Evolutionary conservation across 2,113 vertebrate species (phyloP), one percentile per base, ranked within the genome.

Genomic region (Oenanthe oenanthe): DNA sequence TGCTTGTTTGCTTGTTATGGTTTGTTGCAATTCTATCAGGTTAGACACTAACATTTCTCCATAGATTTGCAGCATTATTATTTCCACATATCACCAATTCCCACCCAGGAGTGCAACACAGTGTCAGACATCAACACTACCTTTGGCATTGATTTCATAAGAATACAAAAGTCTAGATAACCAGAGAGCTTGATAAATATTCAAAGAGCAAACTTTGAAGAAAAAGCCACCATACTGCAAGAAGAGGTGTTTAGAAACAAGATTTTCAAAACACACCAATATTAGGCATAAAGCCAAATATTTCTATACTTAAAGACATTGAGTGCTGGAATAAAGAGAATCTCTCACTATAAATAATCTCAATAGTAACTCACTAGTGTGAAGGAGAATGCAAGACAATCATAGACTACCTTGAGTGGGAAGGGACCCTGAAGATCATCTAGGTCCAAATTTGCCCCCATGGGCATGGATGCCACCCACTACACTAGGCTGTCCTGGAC

Each of bases 21-120:
- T 92, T 90, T 97, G 89, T 74, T 86, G 84, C 68, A 92, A 93
- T 94, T 92, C 89, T 61, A 76, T 84, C 87, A 90, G 65, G 85
- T 89, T 93, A 94, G 89, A 95, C 73, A 67, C 25, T 82, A 95
- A 77, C 76, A 81, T 93, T 92, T 89, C 61, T 95, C 89, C 71
- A 73, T 28, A 92, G 43, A 93, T 88, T 88, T 93, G 57, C 58
- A 82, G 71, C 53, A 70, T 86, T 91, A 94, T 85, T 94, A 90
- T 88, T 94, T 93, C 58, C 26, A 74, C 77, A 82, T 88, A 76
- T 86, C 83, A 90, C 51, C 38, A 85, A 8, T 43, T 91, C 76
- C 43, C 48, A 86, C 61, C 36, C 48, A 89, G 51, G 71, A 86
- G 20, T 60, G 57, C 83, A 92, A 67, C 34, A n/a, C 31, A 21